A percentile compares a stretch with the other conserved stretches of the same genome.
These are phyloP conservation scores for Donacobius atricapilla DNA, from an alignment of 2,113 vertebrate genomes.

Conservation along the genomic window DNA sequence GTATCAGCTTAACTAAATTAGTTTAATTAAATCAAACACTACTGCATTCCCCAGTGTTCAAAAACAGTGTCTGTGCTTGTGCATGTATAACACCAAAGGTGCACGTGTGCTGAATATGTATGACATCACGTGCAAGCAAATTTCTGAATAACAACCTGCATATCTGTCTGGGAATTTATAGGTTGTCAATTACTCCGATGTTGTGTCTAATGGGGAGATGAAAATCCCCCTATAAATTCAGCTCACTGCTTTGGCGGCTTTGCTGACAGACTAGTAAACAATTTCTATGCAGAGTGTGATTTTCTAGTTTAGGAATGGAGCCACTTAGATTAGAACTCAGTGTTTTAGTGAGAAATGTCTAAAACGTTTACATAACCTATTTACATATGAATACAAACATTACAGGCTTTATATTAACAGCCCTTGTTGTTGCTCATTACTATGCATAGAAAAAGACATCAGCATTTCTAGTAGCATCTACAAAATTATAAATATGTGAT, in stretches of 20 bases:
- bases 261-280: slow-evolving; percentile 51
- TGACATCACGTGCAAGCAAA: background rate
- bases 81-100: rapidly evolving
- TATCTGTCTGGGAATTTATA: background rate
- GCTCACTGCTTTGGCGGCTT: background rate
- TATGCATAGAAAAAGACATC: slow-evolving; percentile 66
- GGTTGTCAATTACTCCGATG: background rate
- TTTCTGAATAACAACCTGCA: background rate
- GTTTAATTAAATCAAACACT: slow-evolving; percentile 6
- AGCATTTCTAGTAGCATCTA: slow-evolving; percentile 65
- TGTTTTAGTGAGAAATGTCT: slow-evolving; percentile 62
- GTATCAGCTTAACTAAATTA: background rate
- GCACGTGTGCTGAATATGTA: background rate
- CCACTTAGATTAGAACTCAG: slow-evolving; percentile 59
- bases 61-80: background rate
- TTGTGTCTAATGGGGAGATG: background rate
- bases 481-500: slow-evolving; percentile 71
- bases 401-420: slow-evolving; percentile 66
- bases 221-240: background rate
- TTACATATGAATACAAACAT: slow-evolving; percentile 70
- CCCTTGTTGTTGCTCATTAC: slow-evolving; percentile 65
- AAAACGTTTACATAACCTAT: slow-evolving; percentile 68
- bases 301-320: slow-evolving; percentile 60
- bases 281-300: slow-evolving; percentile 32
- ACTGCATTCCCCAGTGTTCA: background rate